phyloP scores from a whole-genome alignment of 2,888 invertebrate genomes.

The Apodemia hepburni region DNA sequence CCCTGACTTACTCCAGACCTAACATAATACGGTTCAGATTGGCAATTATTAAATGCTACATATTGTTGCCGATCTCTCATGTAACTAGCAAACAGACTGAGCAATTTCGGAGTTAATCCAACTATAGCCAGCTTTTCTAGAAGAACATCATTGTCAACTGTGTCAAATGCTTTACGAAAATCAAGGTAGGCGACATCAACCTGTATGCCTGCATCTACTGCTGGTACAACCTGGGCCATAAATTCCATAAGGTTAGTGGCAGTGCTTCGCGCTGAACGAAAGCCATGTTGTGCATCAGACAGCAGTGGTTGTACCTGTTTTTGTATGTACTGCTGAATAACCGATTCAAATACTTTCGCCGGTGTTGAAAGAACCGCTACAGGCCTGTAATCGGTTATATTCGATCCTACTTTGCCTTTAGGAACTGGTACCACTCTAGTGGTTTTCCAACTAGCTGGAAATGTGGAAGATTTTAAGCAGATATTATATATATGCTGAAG shows the following conservation, averaged over 20 bases:
- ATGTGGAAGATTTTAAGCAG: not conserved
- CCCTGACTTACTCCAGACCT: too few species aligned
- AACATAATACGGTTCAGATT: too few species aligned
- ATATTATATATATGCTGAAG: not conserved
- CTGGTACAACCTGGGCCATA: conserved; percentile 1
- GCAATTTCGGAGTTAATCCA: too few species aligned
- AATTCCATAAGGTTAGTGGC: not conserved
- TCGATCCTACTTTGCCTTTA: not conserved
- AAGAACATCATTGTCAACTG: conserved; percentile 21
- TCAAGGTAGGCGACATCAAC: conserved; percentile 23
- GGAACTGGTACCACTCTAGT: not conserved
- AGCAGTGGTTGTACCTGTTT: not conserved
- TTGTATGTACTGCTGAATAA: not conserved
- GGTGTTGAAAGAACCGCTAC: not conserved
- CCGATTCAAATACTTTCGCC: not conserved
- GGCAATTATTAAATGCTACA: too few species aligned
- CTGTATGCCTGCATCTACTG: conserved; percentile 3
- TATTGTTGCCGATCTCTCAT: too few species aligned
- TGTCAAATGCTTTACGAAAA: conserved; percentile 24
- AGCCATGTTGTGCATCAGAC: not conserved
- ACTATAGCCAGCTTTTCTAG: conserved; percentile 16
- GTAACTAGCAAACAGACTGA: too few species aligned
- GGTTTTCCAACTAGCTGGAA: not conserved
- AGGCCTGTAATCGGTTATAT: not conserved
- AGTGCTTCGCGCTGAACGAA: not conserved